These are phyloP conservation scores for Eueides isabella DNA, from an alignment of 1,140 invertebrate species.

Conservation along the genomic window DNA sequence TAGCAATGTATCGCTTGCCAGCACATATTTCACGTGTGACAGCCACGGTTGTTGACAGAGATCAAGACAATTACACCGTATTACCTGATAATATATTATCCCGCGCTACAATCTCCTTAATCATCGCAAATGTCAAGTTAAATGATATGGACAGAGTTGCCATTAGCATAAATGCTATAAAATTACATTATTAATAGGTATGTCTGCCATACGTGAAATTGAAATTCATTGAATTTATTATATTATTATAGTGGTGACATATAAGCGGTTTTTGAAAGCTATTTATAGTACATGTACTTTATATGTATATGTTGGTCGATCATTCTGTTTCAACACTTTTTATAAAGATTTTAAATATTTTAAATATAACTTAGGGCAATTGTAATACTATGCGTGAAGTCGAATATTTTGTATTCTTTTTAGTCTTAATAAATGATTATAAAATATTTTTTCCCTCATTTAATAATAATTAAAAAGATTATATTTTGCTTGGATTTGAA, in stretches of 20 bases:
- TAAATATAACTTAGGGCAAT: no score
- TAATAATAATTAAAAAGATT: no score
- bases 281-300: constrained; percentile 8
- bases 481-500: no score
- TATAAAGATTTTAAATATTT: not conserved
- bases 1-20: constrained; percentile 72
- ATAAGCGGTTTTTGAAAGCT: not conserved
- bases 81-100: constrained; percentile 73
- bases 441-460: no score
- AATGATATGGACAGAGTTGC: constrained; percentile 54
- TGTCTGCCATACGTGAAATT: constrained; percentile 11
- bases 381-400: no score
- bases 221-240: constrained; percentile 18
- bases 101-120: constrained; percentile 60
- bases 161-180: constrained; percentile 52
- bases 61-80: constrained; percentile 72
- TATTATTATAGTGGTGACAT: constrained; percentile 3
- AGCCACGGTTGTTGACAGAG: constrained; percentile 63
- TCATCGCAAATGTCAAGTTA: constrained; percentile 59
- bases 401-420: no score
- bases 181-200: constrained; percentile 38
- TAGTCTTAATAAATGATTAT: no score
- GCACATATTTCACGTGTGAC: constrained; percentile 70
- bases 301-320: not conserved
- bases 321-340: not conserved